phyloP scores from a whole-genome alignment of 2,113 vertebrate genomes.

The Trachemys scripta region DNA sequence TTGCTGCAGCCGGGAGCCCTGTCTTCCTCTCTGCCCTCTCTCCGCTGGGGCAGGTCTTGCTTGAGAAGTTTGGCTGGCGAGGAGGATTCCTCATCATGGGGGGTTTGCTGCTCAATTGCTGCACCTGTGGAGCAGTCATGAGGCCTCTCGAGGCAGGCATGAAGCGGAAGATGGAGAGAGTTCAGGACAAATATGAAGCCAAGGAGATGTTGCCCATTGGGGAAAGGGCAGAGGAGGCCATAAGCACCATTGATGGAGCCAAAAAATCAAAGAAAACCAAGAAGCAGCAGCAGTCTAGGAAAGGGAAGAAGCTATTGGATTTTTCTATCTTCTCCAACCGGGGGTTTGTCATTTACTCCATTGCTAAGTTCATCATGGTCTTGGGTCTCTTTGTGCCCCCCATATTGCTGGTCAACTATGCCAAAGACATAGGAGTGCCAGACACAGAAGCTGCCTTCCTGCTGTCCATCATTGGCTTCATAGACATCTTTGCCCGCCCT shows the following conservation, averaged over 20 bases:
- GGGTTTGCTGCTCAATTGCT: conserved; percentile 85
- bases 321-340: conserved; percentile 81
- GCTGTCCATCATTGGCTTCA: conserved; percentile 84
- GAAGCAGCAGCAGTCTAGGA: conserved; percentile 55
- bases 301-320: conserved; percentile 82
- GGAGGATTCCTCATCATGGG: conserved; percentile 86
- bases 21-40: conserved; percentile 84
- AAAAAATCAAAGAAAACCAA: conserved; percentile 72
- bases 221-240: conserved; percentile 46
- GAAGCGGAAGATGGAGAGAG: conserved; percentile 41
- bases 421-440: conserved; percentile 82
- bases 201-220: conserved; percentile 73
- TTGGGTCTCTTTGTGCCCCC: conserved; percentile 85
- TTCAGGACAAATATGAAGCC: conserved; percentile 68
- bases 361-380: conserved; percentile 84
- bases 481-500: conserved; percentile 85
- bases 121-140: conserved; percentile 85
- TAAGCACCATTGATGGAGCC: conserved; percentile 50
- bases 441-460: conserved; percentile 84
- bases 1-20: conserved; percentile 85
- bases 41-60: conserved; percentile 82
- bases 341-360: conserved; percentile 80
- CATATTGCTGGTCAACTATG: conserved; percentile 84
- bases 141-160: conserved; percentile 74
- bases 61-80: conserved; percentile 84